Base-by-base conservation (phyloP, 2,888 invertebrate species). In the Zelleria hepariella region DNA sequence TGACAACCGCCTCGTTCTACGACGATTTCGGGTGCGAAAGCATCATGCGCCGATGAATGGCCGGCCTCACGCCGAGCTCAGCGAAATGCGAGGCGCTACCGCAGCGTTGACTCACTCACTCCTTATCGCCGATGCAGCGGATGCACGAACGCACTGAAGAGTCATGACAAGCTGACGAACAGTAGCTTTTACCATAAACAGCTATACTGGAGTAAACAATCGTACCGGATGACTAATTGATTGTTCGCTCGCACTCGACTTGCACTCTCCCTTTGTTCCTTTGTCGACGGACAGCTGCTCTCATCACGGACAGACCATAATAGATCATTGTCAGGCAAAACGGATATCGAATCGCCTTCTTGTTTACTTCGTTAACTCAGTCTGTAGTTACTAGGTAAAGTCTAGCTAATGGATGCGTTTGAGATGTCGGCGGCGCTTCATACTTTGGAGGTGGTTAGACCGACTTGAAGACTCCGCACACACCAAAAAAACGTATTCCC, bases 61-160 rank as follows among this genome's bases (percentile, higher is more conserved):
- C 27, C 10, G 32, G 18, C 23, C 20, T 42, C 55, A 10, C 42
- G 24, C 20, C 21, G 47, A 48, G 57, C 57, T 47, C 57, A 47
- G 57, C 57, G 24, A 47, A 47, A 57, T 56, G 42, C 24, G 56
- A 21, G 15, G 20, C 54, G 54, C 25, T 25, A 62, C 15, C 32
- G 63, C 64, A 58, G 60, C 63, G 67, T 71, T 87, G 87, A 87
- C 68, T 87, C 88, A 87, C 72, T 47, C 73, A 68, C 32, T 8
- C 20, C 23, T 81, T 86, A 87, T 87, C 86, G 82, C 80, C 80
- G 82, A 74, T 71, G 77, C 78, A 77, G 67, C 85, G 87, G 87
- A 87, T 82, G 86, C 75, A 66, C 77, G 70, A 74, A 75, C 67
- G 71, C 66, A 68, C 68, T 51, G 62, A 67, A 66, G 70, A 74